Conservation (phyloP, 2,888 invertebrate species). For the Eupithecia subfuscata region DNA sequence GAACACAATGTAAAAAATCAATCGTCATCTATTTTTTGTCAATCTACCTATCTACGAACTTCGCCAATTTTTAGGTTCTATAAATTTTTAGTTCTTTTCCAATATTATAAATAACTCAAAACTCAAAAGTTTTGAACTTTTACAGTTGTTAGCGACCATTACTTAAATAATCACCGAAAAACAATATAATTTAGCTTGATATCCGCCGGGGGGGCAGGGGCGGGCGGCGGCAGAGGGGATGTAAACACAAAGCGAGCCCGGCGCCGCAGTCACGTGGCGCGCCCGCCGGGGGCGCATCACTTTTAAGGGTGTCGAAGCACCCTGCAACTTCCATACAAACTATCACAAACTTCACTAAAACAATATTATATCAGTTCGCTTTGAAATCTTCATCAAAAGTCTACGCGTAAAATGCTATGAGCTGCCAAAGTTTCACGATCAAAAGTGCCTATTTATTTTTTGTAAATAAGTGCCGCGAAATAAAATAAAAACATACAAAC, state of each 20-base stretch:
- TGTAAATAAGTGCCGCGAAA: no score
- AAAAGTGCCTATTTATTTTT: not conserved
- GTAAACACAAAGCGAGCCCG: conserved; percentile 78
- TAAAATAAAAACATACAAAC: not conserved
- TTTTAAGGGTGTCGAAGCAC: conserved; percentile 69
- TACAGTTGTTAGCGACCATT: not conserved
- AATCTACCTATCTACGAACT: not conserved
- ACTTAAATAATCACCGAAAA: not conserved
- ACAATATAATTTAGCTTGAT: conserved; percentile 30
- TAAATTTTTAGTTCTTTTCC: not conserved
- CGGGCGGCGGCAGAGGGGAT: conserved; percentile 55
- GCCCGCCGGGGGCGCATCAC: conserved; percentile 82
- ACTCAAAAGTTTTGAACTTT: not conserved
- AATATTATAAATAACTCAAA: not conserved
- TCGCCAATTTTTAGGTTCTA: not conserved
- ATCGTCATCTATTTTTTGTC: not conserved
- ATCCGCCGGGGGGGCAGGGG: conserved; percentile 26
- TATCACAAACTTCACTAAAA: not conserved
- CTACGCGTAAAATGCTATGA: not conserved
- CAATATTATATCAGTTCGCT: not conserved
- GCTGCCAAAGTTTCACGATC: not conserved
- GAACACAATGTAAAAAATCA: not conserved
- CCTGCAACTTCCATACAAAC: conserved; percentile 33
- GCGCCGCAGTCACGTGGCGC: conserved; percentile 82
- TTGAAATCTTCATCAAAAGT: not conserved